Evolutionary conservation across 2,888 invertebrate genomes (phyloP), one percentile per base, ranked within the genome.

Genomic region (Drosophila melanocephala): DNA sequence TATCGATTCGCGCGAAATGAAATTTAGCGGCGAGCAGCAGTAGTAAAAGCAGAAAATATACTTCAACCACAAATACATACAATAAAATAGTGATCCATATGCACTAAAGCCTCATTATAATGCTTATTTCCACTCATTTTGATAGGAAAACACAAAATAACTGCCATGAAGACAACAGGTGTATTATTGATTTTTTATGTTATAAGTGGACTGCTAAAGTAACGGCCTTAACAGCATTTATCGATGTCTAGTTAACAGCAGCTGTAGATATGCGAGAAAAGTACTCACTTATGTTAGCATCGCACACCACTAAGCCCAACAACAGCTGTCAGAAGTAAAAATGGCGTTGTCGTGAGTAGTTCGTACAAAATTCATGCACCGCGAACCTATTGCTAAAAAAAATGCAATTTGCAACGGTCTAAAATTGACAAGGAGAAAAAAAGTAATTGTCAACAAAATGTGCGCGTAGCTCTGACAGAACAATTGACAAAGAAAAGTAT

Each of bases 321-420:
- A 57, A 76, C 78, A 78, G 78, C 78, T 78, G 78, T 72, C 78
- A 88, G 79, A 87, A 83, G 82, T 82, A 80, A 91, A 90, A 90
- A 91, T 90, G 89, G 87, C 88, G 91, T 87, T 83, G 78, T 78
- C 72, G 75, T 75, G 77, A 76, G 77, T 57, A 80, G 72, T 60
- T 67, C 69, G 75, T 72, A 76, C 55, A 30, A 57, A 53, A 44
- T 72, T 60, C 42, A 60, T 69, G 62, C 64, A 60, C 72, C 75
- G 83, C 76, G 44, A 33, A 14, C n/a, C 22, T 39, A 59, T 69
- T 60, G 47, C 58, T 58, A 62, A 64, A 72, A 76, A 83, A 83
- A 78, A 79, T 81, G 77, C 66, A 77, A 81, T 81, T 79, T 73
- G 59, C 74, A 53, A 58, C 59, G 66, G 60, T n/a, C 56, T 35